A percentile compares a stretch with the other conserved stretches of the same genome.
Evolutionary conservation across 2,888 invertebrate genomes (phyloP).

Genomic region (Dinocampus coccinellae): DNA sequence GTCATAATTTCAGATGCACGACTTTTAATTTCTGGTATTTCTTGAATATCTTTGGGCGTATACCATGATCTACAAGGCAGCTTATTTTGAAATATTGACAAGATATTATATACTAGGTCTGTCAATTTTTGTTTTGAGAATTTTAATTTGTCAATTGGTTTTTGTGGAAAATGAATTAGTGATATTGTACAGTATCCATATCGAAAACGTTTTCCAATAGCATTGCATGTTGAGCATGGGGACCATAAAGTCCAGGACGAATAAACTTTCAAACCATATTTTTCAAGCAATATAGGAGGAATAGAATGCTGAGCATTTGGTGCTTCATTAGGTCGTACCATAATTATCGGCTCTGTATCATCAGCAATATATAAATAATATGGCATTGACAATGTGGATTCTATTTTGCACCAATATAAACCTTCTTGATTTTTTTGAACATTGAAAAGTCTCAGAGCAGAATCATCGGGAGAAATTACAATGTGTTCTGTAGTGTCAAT

Average conservation of each 20-base stretch:
- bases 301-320: constrained; percentile 61
- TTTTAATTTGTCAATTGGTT: constrained; percentile 2
- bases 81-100: constrained; percentile 69
- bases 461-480: constrained; percentile 68
- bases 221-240: constrained; percentile 75
- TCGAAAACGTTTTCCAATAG: constrained; percentile 73
- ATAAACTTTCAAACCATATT: constrained; percentile 68
- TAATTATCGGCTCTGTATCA: constrained; percentile 65
- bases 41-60: constrained; percentile 68
- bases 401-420: constrained; percentile 73
- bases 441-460: constrained; percentile 72
- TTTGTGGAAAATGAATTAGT: constrained; percentile 33
- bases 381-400: constrained; percentile 67
- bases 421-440: constrained; percentile 71
- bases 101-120: constrained; percentile 25
- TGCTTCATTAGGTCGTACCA: constrained; percentile 60
- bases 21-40: constrained; percentile 64
- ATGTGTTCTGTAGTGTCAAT: constrained; percentile 69
- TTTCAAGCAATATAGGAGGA: constrained; percentile 51
- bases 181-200: constrained; percentile 74
- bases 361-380: constrained; percentile 72
- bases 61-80: constrained; percentile 75
- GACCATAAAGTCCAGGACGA: constrained; percentile 78
- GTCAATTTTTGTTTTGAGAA: constrained; percentile 33
- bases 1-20: constrained; percentile 73